Percentiles rank a stretch among this genome's conserved stretches.
phyloP scores from a whole-genome alignment of 2,888 invertebrate genomes.

The Eucriotettix oculatus region DNA sequence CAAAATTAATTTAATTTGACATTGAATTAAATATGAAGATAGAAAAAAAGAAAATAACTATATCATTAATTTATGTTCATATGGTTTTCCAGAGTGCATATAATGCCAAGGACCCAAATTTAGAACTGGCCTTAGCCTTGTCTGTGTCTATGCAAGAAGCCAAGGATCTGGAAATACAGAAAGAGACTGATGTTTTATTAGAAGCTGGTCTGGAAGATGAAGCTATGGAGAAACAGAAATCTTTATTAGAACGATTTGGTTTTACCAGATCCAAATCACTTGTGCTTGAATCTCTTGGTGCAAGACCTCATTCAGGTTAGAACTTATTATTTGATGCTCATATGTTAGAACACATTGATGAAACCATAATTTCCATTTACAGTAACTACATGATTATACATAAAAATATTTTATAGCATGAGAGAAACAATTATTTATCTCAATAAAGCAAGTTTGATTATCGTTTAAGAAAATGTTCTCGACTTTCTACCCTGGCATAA shows the following conservation, averaged over 20 bases:
- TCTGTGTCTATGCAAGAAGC: slow-evolving; percentile 28
- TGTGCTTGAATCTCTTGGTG: neutral
- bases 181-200: slow-evolving; percentile 21
- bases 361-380: too few relatives aligned
- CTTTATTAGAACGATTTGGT: slow-evolving; percentile 21
- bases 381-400: too few relatives aligned
- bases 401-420: too few relatives aligned
- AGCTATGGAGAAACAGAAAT: slow-evolving; percentile 14
- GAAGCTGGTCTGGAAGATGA: slow-evolving; percentile 17
- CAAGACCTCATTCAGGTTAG: neutral
- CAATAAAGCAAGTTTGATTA: too few relatives aligned
- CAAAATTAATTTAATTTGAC: too few relatives aligned
- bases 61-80: neutral
- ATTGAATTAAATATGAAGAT: too few relatives aligned
- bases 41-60: too few relatives aligned
- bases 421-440: too few relatives aligned
- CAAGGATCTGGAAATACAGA: slow-evolving; percentile 19
- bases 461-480: too few relatives aligned
- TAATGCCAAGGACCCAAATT: slow-evolving; percentile 20
- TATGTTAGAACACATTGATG: too few relatives aligned
- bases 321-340: too few relatives aligned
- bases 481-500: too few relatives aligned
- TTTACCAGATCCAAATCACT: slow-evolving; percentile 16
- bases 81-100: neutral
- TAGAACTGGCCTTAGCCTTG: slow-evolving; percentile 27